A percentile compares a stretch with the other conserved stretches of the same genome.
Evolutionary conservation across 1,140 invertebrate species (phyloP).

Genomic region (Brachionus rotundiformis): DNA sequence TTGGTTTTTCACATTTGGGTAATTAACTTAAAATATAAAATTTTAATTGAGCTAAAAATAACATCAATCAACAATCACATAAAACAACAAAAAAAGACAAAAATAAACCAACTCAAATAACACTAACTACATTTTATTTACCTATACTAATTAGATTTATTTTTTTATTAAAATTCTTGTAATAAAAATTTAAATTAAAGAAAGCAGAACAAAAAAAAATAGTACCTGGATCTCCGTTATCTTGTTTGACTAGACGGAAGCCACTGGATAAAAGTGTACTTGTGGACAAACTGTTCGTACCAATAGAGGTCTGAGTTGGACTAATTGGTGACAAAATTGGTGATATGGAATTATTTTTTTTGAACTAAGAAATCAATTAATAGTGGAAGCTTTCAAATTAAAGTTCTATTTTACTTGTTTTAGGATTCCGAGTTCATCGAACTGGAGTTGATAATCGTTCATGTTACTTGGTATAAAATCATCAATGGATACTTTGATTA

Average conservation of each 20-base stretch:
- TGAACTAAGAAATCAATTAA: too few species aligned
- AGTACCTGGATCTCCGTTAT: neutral
- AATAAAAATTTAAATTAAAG: neutral
- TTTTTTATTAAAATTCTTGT: slow-evolving; percentile 1
- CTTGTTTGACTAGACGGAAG: neutral
- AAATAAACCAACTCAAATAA: neutral
- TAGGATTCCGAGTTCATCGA: slow-evolving; percentile 38
- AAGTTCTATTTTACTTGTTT: slow-evolving; percentile 29
- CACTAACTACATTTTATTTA: neutral
- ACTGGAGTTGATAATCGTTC: slow-evolving; percentile 31
- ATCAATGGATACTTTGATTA: slow-evolving; percentile 28
- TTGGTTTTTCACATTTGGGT: slow-evolving; percentile 1
- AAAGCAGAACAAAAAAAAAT: neutral
- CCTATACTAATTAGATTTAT: neutral
- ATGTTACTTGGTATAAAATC: slow-evolving; percentile 41
- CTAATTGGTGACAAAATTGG: neutral
- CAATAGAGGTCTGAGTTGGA: neutral
- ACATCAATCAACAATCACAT: neutral
- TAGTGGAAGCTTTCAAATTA: neutral
- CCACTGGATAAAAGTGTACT: neutral
- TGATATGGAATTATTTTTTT: slow-evolving; percentile 46
- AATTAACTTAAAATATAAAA: neutral
- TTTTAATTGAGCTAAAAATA: neutral
- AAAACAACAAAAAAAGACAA: neutral
- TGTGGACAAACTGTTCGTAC: neutral